Percentiles rank a stretch among this genome's conserved stretches.
Evolutionary conservation across 2,797 vertebrate species (phyloP).

Genomic region (Mallotus villosus): DNA sequence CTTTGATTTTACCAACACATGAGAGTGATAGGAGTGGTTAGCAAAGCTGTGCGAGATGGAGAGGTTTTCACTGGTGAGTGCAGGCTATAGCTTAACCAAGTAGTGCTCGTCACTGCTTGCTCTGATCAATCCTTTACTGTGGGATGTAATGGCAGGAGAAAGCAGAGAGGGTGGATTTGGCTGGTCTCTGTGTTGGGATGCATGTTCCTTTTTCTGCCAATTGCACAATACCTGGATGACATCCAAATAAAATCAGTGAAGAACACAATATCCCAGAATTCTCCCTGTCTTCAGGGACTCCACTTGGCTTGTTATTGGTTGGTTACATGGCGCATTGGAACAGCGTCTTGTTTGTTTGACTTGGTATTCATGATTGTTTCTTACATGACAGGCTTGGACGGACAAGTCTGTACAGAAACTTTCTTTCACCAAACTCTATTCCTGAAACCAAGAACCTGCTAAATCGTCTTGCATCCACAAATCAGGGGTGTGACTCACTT

Average conservation of each 20-base stretch:
- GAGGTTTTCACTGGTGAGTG: neutral
- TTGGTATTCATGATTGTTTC: conserved; percentile 2
- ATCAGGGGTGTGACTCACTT: too few relatives aligned
- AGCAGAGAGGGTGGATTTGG: neutral
- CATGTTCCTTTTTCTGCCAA: conserved; percentile 15
- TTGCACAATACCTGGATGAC: conserved; percentile 35
- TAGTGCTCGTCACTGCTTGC: conserved; percentile 13
- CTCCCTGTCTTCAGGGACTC: conserved; percentile 8
- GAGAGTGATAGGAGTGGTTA: neutral
- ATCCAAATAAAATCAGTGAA: conserved; percentile 31
- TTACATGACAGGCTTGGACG: neutral
- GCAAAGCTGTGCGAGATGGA: neutral
- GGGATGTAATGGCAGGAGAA: neutral
- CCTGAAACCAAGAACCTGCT: too few relatives aligned
- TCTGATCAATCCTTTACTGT: conserved; percentile 11
- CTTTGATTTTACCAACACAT: neutral
- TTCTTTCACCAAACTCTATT: too few relatives aligned
- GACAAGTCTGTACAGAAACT: neutral
- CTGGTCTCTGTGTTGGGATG: neutral
- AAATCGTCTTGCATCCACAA: too few relatives aligned
- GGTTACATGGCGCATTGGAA: conserved; percentile 13
- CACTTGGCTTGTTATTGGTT: conserved; percentile 6
- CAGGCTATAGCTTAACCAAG: conserved; percentile 10
- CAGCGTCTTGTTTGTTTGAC: conserved; percentile 3
- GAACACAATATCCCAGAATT: conserved; percentile 21